Evolutionary conservation across 1,140 invertebrate genomes (phyloP).

Genomic region (Dendroctonus valens): DNA sequence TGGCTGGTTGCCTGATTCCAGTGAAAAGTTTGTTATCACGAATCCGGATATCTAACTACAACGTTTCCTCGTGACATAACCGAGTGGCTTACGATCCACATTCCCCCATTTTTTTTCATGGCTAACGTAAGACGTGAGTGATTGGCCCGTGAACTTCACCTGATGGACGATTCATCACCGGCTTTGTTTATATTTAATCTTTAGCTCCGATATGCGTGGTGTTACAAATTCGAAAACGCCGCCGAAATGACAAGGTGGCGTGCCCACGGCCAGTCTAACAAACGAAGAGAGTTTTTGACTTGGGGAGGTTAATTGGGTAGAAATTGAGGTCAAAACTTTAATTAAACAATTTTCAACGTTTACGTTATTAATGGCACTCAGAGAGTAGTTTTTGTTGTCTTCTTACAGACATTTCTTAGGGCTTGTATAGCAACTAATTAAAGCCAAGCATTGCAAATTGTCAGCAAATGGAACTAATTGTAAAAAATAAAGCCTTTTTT

Average conservation of each 20-base stretch:
- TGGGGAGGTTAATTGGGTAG: no score
- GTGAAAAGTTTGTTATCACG: not conserved
- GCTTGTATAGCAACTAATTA: no score
- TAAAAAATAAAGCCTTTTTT: no score
- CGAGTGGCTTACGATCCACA: not conserved
- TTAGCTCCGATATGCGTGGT: conserved; percentile 19
- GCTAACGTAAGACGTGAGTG: conserved; percentile 27
- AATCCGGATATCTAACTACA: no score
- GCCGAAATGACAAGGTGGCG: conserved; percentile 28
- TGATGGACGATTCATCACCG: conserved; percentile 28
- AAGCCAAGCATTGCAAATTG: no score
- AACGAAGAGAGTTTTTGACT: no score
- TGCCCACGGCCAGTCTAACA: not conserved
- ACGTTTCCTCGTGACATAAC: not conserved
- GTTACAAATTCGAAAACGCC: conserved; percentile 31
- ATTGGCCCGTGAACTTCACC: conserved; percentile 29
- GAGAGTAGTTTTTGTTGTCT: no score
- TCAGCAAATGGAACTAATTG: no score
- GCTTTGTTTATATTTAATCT: conserved; percentile 32
- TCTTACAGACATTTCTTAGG: no score
- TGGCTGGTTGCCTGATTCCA: not conserved
- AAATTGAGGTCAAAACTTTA: no score
- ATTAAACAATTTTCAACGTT: no score
- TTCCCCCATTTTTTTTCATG: conserved; percentile 13
- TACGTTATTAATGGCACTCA: no score